These are phyloP conservation scores for Frankliniella intonsa DNA, from an alignment of 2,888 invertebrate genomes.

Conservation along the genomic window DNA sequence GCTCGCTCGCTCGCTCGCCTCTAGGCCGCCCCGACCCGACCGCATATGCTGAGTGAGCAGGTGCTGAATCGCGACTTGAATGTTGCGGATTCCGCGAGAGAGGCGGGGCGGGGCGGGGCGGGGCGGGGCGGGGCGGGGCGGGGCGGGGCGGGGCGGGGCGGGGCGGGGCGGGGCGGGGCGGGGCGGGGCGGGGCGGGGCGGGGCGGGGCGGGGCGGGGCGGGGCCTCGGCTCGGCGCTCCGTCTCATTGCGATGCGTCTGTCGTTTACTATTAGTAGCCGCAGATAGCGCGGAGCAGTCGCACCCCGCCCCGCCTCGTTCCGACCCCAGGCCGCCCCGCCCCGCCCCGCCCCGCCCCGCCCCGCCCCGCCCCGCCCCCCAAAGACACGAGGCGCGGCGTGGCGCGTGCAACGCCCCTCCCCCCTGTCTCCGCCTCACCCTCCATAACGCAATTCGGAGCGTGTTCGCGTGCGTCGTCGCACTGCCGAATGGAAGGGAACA, in stretches of 20 bases:
- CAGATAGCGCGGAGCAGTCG: not conserved
- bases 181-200: not conserved
- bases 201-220: not conserved
- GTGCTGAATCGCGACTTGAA: not conserved
- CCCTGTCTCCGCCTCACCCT: too few relatives aligned
- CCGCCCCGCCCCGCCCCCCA: not conserved
- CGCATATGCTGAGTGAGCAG: conserved; percentile 5
- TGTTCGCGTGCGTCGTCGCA: too few relatives aligned
- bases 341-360: not conserved
- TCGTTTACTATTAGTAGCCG: conserved; percentile 5
- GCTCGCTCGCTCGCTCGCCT: too few relatives aligned
- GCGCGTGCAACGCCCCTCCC: too few relatives aligned
- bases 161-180: too few relatives aligned
- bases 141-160: not conserved
- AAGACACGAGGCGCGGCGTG: too few relatives aligned
- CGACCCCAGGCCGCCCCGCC: not conserved
- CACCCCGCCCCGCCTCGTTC: not conserved
- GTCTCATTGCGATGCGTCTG: conserved; percentile 3
- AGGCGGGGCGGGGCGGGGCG: not conserved
- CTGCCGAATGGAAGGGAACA: too few relatives aligned
- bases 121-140: not conserved
- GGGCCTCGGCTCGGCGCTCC: not conserved
- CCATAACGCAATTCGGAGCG: too few relatives aligned
- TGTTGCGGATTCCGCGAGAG: not conserved
- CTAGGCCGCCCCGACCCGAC: too few relatives aligned